A percentile compares a stretch with the other conserved stretches of the same genome.
phyloP scores from a whole-genome alignment of 2,888 invertebrate species.

The Arrhopalites spinosus region DNA sequence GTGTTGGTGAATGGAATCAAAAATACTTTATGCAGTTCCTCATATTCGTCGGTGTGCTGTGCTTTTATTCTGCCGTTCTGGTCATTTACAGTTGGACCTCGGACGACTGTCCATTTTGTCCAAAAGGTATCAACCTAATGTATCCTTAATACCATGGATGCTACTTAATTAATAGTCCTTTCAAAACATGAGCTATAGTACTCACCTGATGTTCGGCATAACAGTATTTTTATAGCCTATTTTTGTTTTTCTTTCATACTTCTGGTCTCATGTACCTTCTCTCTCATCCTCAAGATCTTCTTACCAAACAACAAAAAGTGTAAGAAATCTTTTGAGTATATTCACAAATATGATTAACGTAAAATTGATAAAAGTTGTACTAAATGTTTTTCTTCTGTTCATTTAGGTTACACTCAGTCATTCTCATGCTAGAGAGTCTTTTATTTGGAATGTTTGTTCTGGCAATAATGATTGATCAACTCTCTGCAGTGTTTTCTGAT shows the following conservation, averaged over 20 bases:
- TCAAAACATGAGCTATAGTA: no score
- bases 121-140: no score
- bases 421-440: conserved; percentile 74
- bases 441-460: conserved; percentile 76
- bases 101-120: conserved; percentile 70
- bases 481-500: conserved; percentile 81
- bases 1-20: conserved; percentile 89
- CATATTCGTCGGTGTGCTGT: conserved; percentile 73
- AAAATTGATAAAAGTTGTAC: no score
- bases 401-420: conserved; percentile 74
- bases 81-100: conserved; percentile 74
- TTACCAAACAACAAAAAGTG: conserved; percentile 75
- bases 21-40: conserved; percentile 89
- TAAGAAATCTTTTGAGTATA: conserved; percentile 61
- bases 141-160: no score
- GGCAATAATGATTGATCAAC: conserved; percentile 83
- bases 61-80: conserved; percentile 71
- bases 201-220: no score
- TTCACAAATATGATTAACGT: not conserved
- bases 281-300: no score
- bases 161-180: no score
- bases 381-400: not conserved
- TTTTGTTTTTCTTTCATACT: no score
- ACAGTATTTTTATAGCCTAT: no score
- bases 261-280: no score